Evolutionary conservation across 2,797 vertebrate species (phyloP), one percentile per base, ranked within the genome.

Genomic region (Leucoraja ocellata): DNA sequence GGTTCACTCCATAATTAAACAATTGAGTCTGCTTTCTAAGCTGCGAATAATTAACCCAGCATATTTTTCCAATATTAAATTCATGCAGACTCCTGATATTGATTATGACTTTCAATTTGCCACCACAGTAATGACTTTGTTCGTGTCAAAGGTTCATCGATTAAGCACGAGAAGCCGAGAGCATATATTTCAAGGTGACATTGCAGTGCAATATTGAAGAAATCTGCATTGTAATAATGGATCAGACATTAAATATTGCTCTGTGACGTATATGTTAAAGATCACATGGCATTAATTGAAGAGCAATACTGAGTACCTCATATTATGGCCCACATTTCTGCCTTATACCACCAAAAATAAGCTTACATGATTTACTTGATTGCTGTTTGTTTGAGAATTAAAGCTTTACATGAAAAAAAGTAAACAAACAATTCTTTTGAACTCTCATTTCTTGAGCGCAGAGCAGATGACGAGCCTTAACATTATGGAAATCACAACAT

Each of bases 1-100:
- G 13, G 61, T 88, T 88, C n/a, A 68, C 68, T 36, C 61, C 61
- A 36, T 6, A 16, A 63, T 32, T 61, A 4, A 63, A 65, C 61
- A 86, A 63, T 36, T 14, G 25, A 63, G 23, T 68, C n/a, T 68
- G 61, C 63, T 23, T 32, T 36, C 84, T 88, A 16, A 68, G 28
- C 0, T n/a, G 23, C 25, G 16, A 86, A 86, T 63, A 86, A 11
- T 6, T 61, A 9, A n/a, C 18, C 58, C 28, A n/a, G 28, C 83
- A 86, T 32, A 32, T n/a, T 18, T 88, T 88, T 84, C 13, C 84
- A 68, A 88, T 68, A 32, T 68, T 88, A 88, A 88, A 36, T 36
- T 88, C 7, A 3, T 88, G 32, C 61, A 88, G 8, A 18, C 0
- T 68, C n/a, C 63, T 68, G n/a, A 2, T 65, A n/a, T 54, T 88